Percentiles rank a stretch among this genome's conserved stretches.
These are phyloP conservation scores for Trematomus bernacchii DNA, from an alignment of 2,797 vertebrate species.

Conservation along the genomic window DNA sequence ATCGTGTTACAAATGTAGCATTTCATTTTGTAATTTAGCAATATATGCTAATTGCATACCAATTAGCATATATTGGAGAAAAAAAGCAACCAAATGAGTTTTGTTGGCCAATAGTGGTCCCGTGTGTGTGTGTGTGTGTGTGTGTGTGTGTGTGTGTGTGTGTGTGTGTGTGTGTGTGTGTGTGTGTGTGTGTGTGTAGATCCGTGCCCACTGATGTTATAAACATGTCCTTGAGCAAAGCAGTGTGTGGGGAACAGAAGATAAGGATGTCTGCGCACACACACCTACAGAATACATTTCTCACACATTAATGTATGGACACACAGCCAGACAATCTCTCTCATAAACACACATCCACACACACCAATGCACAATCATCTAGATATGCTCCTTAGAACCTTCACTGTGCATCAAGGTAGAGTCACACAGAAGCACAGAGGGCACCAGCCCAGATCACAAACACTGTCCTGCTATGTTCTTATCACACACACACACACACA, in stretches of 20 bases:
- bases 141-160: not conserved
- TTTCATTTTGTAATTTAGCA: constrained; percentile 8
- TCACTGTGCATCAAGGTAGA: not conserved
- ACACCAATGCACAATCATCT: constrained; percentile 13
- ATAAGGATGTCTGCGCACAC: constrained; percentile 25
- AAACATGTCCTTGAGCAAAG: constrained; percentile 50
- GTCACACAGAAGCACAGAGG: constrained; percentile 1
- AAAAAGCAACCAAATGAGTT: constrained; percentile 39
- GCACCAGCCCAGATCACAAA: constrained; percentile 19
- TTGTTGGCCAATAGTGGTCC: constrained; percentile 26
- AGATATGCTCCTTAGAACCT: constrained; percentile 17
- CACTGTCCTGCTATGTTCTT: constrained; percentile 18
- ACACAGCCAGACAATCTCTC: not conserved
- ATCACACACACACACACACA: constrained; percentile 47
- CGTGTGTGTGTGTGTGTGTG: not conserved
- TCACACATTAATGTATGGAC: constrained; percentile 6
- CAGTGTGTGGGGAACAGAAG: constrained; percentile 26
- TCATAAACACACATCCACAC: not conserved
- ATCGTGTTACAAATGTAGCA: constrained; percentile 55
- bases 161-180: not conserved
- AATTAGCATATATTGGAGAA: constrained; percentile 56
- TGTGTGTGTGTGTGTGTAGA: not conserved
- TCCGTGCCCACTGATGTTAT: constrained; percentile 21
- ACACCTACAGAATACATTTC: constrained; percentile 30
- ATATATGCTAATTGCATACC: constrained; percentile 47